Evolutionary conservation across 2,888 invertebrate genomes (phyloP), one percentile per base, ranked within the genome.

Genomic region (Eustalomyia histrio): DNA sequence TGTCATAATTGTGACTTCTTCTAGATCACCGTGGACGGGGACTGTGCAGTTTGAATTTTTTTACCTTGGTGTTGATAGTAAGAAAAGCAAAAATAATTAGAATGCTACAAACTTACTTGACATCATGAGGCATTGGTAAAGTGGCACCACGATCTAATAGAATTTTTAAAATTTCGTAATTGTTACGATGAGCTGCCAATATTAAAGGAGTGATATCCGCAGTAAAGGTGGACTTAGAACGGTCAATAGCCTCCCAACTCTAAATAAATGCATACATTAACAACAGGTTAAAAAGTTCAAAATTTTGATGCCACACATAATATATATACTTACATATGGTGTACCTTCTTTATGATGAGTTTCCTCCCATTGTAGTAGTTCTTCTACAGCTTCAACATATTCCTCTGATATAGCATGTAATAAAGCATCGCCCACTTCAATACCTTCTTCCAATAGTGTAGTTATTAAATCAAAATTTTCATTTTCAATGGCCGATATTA

Each of bases 391-490:
- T 90, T 99, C 99, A 72, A 99, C 98, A 89, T 98, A 99, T 89
- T 99, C 98, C 91, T 99, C 99, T 88, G 97, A 97, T 88, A 99
- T 99, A 68, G 99, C 99, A 89, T 99, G 98, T 39, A 99, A 92
- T 57, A 99, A 92, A 17, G 97, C 95, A 91, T 98, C 98, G 92
- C 96, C 96, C 72, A 97, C 95, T 91, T 95, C 93, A 82, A 98
- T 96, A 67, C 95, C 95, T 86, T 94, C 92, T 14, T 94, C 93
- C 58, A 99, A 92, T 33, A 99, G 92, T 39, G 97, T 90, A 78
- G 94, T 94, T 83, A 99, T 96, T 74, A 99, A 93, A 87, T 99
- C 98, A 82, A 97, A 95, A 90, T 99, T 99, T 91, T 99, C 99
- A 91, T 99, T 99, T 91, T 99, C 99, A 82, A 99, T 98, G 69